Evolutionary conservation across 2,888 invertebrate genomes (phyloP).

Genomic region (Lamellibrachia satsuma): DNA sequence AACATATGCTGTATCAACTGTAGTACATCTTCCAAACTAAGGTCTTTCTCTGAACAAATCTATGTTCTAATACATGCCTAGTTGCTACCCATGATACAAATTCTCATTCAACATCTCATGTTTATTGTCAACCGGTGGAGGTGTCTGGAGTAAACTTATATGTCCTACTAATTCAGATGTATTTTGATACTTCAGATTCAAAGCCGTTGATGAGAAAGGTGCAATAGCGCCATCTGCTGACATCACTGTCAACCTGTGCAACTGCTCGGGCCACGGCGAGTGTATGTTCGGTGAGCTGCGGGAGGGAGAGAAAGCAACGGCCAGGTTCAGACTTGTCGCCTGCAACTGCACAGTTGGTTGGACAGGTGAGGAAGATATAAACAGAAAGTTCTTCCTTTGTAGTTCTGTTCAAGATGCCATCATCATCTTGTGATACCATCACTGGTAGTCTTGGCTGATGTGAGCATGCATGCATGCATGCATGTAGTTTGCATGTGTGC

Average conservation of each 20-base stretch:
- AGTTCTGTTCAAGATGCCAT: background rate
- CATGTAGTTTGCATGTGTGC: too few species aligned
- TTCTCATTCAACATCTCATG: background rate
- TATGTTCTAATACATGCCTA: background rate
- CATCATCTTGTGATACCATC: background rate
- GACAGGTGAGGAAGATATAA: background rate
- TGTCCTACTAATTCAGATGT: background rate
- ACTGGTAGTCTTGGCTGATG: too few species aligned
- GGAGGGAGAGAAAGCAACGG: constrained; percentile 4
- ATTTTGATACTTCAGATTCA: background rate
- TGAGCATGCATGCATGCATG: too few species aligned
- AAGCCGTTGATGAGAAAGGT: background rate
- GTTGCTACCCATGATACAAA: background rate
- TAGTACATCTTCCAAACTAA: too few species aligned
- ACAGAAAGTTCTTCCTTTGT: background rate
- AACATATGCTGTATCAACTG: too few species aligned
- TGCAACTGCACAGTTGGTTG: constrained; percentile 17
- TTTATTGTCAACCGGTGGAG: background rate
- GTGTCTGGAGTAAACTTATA: too few species aligned
- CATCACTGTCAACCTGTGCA: background rate
- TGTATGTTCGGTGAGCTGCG: background rate
- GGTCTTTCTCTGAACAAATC: background rate
- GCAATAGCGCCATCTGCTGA: background rate
- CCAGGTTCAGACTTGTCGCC: constrained; percentile 13
- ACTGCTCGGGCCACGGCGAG: background rate